Base-by-base conservation (phyloP, 2,113 vertebrate species). In the Cygnus atratus region DNA sequence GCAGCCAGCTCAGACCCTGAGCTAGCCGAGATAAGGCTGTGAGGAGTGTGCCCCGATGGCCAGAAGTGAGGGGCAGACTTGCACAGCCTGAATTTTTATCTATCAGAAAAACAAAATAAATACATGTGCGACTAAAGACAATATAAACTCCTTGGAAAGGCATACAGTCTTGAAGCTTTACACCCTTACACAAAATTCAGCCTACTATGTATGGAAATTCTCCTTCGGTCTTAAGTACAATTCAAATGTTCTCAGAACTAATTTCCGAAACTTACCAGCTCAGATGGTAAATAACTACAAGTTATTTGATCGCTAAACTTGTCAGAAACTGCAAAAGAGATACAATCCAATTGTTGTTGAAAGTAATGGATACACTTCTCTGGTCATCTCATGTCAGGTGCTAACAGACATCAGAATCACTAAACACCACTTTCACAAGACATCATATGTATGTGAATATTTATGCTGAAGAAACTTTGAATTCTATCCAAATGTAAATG, bases 201-300 rank as follows among this genome's bases (percentile, higher is more conserved):
- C 13, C n/a, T 41, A 12, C 13, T 14, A 6, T 0, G 4, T 3
- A 10, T 1, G 7, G 61, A 86, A 58, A 31, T 33, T 66, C 10
- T 44, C 11, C 39, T n/a, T 84, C 0, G 0, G 19, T 21, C 16
- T 3, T 6, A 88, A 83, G 15, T 5, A 43, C 14, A 82, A 72
- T 65, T 39, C 63, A 44, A 35, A 73, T 0, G 6, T 43, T 58
- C 41, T 70, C 55, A 70, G 9, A 83, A 76, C 48, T 44, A 72
- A 82, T 39, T 54, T 85, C 37, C 65, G 59, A 74, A 92, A n/a
- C 11, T 75, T 21, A 65, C 54, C 85, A 79, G 63, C 75, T 95
- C 67, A 83, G 58, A 68, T 52, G 62, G 67, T 31, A 61, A 72
- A 48, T 5, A 82, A 9, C 21, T 14, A 65, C 3, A 4, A 35